Evolutionary conservation across 2,888 invertebrate genomes (phyloP), one percentile per base, ranked within the genome.

Genomic region (Perithous albicinctus): DNA sequence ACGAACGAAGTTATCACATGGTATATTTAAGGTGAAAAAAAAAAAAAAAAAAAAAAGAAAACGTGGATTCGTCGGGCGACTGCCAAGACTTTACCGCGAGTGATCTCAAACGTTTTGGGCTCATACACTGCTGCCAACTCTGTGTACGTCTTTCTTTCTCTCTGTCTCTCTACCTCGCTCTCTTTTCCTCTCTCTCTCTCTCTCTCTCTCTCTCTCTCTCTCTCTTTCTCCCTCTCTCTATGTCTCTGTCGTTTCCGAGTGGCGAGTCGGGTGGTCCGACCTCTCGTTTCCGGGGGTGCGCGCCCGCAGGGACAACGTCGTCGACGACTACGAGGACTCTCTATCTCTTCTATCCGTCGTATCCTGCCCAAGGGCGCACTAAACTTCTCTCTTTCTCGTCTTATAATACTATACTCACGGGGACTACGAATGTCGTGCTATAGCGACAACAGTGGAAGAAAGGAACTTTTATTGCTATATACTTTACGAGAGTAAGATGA

Each of bases 211-310:
- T 41, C 70, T 72, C 63, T 51, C 51, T 74, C 74, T 32, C 32
- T 15, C 29, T 38, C 6, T 54, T 12, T 51, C 51, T 35, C 51
- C 6, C 2, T 66, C 20, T 43, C 29, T 46, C 15, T 70, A 35
- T 51, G 32, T 56, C 81, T 74, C 46, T 41, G 69, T 74, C 70
- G 64, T 70, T 78, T 77, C 78, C 75, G 78, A 82, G 82, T 82
- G 82, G 82, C 78, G 72, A 78, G 75, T 76, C 74, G 73, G 79
- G 56, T 94, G 94, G 54, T 94, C 94, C 82, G 94, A 95, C 41
- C 94, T 95, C 35, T 94, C 94, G 74, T 75, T 79, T 78, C 70
- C 80, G 80, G 78, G 29, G 78, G 78, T 82, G 70, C 67, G 66
- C 51, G 72, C 82, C 78, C 59, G 69, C 83, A 66, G 78, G 73